These are phyloP conservation scores for Siniperca knerii DNA, from an alignment of 2,113 vertebrate species.

Conservation along the genomic window DNA sequence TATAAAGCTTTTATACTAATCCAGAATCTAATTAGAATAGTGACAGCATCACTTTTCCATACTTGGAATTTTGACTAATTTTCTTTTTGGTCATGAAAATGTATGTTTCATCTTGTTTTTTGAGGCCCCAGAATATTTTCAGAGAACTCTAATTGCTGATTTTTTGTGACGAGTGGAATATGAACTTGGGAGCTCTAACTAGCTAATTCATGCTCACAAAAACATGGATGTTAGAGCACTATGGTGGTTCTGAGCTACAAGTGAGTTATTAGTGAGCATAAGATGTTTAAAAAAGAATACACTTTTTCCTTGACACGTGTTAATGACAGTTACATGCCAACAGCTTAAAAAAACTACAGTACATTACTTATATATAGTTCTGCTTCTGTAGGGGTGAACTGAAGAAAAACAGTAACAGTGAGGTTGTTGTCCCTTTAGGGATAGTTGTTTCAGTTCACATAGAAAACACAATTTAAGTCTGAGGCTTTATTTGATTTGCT, in stretches of 20 bases:
- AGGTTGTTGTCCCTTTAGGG: slow-evolving; percentile 16
- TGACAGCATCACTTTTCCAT: not conserved
- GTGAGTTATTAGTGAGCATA: not conserved
- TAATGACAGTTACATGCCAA: not conserved
- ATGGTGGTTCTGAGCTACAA: not conserved
- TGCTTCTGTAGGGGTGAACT: not conserved
- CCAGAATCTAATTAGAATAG: not conserved
- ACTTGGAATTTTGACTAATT: not conserved
- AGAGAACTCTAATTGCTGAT: not conserved
- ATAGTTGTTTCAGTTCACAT: slow-evolving; percentile 25
- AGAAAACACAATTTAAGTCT: slow-evolving; percentile 50
- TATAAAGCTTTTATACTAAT: not conserved
- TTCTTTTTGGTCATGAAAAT: not conserved
- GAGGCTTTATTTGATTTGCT: slow-evolving; percentile 60
- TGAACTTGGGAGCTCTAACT: too few species aligned
- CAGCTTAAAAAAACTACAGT: slow-evolving; percentile 3
- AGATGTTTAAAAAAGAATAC: slow-evolving; percentile 1
- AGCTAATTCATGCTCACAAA: not conserved
- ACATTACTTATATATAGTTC: slow-evolving; percentile 20
- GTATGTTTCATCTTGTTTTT: not conserved
- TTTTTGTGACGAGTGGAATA: not conserved
- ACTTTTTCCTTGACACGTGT: not conserved
- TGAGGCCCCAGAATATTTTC: not conserved
- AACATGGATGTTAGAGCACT: not conserved
- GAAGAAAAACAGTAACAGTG: slow-evolving; percentile 5